Conservation (phyloP, 2,888 invertebrate species). For the Imbricaverruca yamaguchii region DNA sequence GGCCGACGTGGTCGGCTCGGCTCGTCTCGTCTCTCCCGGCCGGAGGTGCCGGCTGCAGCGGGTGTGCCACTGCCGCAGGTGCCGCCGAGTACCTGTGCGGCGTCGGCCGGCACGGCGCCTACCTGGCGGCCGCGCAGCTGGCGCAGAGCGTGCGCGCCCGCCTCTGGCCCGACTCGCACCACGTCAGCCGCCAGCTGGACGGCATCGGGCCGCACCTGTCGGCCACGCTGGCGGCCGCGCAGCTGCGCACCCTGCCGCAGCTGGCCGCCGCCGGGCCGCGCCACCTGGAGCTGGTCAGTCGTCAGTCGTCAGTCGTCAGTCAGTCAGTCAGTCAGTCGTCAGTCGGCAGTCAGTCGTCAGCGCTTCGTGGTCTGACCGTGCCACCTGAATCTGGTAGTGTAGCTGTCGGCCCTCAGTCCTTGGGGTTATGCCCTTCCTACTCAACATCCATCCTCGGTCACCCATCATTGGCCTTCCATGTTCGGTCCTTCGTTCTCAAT, state of each 20-base stretch:
- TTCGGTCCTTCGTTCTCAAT: too few species aligned
- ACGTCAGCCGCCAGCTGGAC: slow-evolving; percentile 59
- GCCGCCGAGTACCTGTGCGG: slow-evolving; percentile 38
- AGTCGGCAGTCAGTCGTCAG: too few species aligned
- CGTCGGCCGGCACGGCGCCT: slow-evolving; percentile 45
- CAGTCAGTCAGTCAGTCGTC: too few species aligned
- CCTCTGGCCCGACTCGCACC: slow-evolving; percentile 67
- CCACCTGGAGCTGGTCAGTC: slow-evolving; percentile 58
- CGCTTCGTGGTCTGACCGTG: too few species aligned
- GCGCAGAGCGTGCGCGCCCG: slow-evolving; percentile 58
- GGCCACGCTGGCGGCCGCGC: slow-evolving; percentile 54
- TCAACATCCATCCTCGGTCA: too few species aligned
- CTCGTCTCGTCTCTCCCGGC: too few species aligned
- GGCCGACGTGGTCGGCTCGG: too few species aligned
- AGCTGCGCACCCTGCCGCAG: slow-evolving; percentile 56
- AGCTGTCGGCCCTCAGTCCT: too few species aligned
- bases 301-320: not conserved
- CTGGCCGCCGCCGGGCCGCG: slow-evolving; percentile 60
- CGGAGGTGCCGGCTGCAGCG: too few species aligned
- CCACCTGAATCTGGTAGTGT: too few species aligned
- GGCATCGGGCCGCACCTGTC: slow-evolving; percentile 62
- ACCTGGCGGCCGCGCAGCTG: slow-evolving; percentile 54
- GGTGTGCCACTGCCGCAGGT: slow-evolving; percentile 35
- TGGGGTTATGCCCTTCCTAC: too few species aligned
- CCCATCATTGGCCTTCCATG: too few species aligned